Evolutionary conservation across 2,888 invertebrate genomes (phyloP).

Genomic region (Drosophila quasianomalipes): DNA sequence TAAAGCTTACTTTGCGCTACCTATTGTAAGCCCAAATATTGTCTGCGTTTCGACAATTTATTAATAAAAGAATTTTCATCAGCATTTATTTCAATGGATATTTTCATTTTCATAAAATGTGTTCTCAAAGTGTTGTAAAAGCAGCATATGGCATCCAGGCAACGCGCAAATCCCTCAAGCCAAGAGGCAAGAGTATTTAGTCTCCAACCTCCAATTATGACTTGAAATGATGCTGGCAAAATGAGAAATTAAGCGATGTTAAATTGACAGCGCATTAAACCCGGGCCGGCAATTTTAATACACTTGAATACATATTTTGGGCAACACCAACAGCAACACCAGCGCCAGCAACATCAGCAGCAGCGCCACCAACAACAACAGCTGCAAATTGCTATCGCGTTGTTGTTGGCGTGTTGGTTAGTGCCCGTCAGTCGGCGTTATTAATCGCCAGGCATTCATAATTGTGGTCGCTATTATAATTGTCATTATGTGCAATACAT

Average conservation of each 20-base stretch:
- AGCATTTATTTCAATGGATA: conserved; percentile 9
- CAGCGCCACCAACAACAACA: conserved; percentile 18
- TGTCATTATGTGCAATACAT: conserved; percentile 80
- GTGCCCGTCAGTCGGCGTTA: conserved; percentile 59
- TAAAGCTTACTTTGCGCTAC: conserved; percentile 4
- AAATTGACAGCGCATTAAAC: conserved; percentile 75
- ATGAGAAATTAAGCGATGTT: conserved; percentile 71
- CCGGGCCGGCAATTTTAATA: conserved; percentile 63
- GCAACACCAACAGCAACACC: conserved; percentile 34
- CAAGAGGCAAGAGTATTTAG: conserved; percentile 11
- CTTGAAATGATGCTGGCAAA: conserved; percentile 43
- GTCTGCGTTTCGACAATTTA: conserved; percentile 6
- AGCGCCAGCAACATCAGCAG: conserved; percentile 11
- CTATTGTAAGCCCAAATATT: conserved; percentile 6
- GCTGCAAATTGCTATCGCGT: conserved; percentile 32
- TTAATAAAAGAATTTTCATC: neutral
- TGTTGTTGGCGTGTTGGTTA: conserved; percentile 44
- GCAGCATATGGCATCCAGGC: conserved; percentile 46
- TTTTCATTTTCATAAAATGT: conserved; percentile 10
- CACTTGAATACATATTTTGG: conserved; percentile 66
- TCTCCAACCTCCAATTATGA: conserved; percentile 41
- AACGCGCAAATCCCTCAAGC: conserved; percentile 37
- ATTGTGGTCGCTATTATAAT: conserved; percentile 78
- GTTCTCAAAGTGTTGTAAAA: conserved; percentile 4
- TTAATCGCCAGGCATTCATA: conserved; percentile 78